phyloP scores from a whole-genome alignment of 2,888 invertebrate genomes.

The Druceiella hillmani region DNA sequence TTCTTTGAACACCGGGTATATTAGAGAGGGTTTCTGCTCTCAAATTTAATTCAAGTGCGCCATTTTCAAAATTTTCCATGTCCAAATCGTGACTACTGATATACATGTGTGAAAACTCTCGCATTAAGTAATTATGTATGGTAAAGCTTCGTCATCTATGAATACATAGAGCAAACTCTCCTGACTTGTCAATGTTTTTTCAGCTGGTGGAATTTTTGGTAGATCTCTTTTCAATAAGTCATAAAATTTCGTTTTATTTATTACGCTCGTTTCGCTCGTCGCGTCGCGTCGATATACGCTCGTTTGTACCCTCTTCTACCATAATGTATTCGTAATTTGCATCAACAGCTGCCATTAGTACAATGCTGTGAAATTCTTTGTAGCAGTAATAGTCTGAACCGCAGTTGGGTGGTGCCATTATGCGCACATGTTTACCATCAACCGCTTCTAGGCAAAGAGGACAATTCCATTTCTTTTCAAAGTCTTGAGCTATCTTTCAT shows the following conservation, averaged over 20 bases:
- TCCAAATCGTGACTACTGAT: constrained; percentile 5
- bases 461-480: constrained; percentile 22
- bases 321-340: constrained; percentile 21
- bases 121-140: constrained; percentile 14
- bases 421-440: constrained; percentile 26
- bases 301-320: constrained; percentile 22
- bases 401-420: constrained; percentile 17
- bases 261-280: constrained; percentile 19
- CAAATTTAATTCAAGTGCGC: not conserved
- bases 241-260: constrained; percentile 14
- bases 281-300: constrained; percentile 19
- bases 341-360: constrained; percentile 25
- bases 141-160: constrained; percentile 16
- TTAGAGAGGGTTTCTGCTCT: not conserved
- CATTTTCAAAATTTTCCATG: constrained; percentile 7
- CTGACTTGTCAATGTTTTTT: no score
- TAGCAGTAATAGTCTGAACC: constrained; percentile 25
- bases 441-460: constrained; percentile 24
- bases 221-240: constrained; percentile 14
- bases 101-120: constrained; percentile 1
- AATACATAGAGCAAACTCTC: no score
- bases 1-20: not conserved
- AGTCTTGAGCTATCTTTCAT: constrained; percentile 20
- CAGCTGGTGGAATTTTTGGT: no score
- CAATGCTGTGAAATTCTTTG: constrained; percentile 23